Conservation (phyloP, 2,797 vertebrate species). For the Molossus molossus region DNA sequence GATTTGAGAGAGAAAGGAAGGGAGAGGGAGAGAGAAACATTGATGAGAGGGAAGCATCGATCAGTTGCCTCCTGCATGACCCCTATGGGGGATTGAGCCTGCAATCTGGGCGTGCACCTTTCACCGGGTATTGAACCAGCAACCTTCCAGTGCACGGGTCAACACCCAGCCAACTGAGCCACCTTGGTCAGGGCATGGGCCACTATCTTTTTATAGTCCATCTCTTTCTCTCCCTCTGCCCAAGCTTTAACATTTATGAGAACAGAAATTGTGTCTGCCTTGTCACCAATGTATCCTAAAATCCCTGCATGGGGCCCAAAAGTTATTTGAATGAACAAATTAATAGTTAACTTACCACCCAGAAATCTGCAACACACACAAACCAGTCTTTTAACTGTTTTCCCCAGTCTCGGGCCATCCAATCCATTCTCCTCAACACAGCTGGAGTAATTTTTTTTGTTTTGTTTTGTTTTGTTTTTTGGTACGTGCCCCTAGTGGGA, state of each 20-base stretch:
- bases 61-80: too few relatives aligned
- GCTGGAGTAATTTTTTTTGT: background rate
- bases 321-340: background rate
- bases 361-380: background rate
- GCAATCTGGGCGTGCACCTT: too few relatives aligned
- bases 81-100: too few relatives aligned
- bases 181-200: too few relatives aligned
- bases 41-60: too few relatives aligned
- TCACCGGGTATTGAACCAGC: too few relatives aligned
- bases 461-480: too few relatives aligned
- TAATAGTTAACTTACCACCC: background rate
- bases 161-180: too few relatives aligned
- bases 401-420: background rate
- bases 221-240: background rate
- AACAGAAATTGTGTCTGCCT: background rate
- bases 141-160: too few relatives aligned
- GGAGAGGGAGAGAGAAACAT: too few relatives aligned
- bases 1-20: too few relatives aligned
- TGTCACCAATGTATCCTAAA: background rate
- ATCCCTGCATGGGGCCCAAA: background rate
- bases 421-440: background rate
- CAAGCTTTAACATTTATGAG: conserved; percentile 21
- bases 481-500: too few relatives aligned
- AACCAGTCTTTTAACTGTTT: background rate
- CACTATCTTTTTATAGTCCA: background rate